phyloP scores from a whole-genome alignment of 2,113 vertebrate species.

The Phaethon lepturus region DNA sequence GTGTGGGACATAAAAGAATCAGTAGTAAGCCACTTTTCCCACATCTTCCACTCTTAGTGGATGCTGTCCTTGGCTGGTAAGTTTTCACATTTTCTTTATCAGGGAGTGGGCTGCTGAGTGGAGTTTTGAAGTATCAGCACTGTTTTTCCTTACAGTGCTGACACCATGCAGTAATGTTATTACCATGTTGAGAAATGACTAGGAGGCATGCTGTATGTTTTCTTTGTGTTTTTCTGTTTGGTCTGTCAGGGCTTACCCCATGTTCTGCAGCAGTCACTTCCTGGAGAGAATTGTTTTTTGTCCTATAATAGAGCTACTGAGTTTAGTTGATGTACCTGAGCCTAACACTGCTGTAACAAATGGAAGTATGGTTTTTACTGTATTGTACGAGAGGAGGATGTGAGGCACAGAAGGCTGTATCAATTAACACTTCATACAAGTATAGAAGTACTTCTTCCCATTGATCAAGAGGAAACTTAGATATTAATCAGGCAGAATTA shows the following conservation, averaged over 20 bases:
- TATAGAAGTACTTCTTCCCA: not conserved
- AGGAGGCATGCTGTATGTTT: not conserved
- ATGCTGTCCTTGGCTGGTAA: not conserved
- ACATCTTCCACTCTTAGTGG: not conserved
- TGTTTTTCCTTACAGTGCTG: constrained; percentile 31
- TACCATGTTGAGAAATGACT: not conserved
- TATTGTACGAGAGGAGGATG: not conserved
- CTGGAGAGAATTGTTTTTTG: not conserved
- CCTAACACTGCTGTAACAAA: not conserved
- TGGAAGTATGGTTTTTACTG: not conserved
- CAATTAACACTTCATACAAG: not conserved
- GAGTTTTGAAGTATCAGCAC: not conserved
- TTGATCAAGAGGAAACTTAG: not conserved
- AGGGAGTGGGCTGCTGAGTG: not conserved
- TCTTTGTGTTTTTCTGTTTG: not conserved
- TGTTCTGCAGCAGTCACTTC: not conserved
- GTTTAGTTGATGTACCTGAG: not conserved
- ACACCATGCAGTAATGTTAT: constrained; percentile 65
- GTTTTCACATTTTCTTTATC: not conserved
- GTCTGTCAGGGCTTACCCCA: not conserved
- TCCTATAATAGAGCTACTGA: not conserved
- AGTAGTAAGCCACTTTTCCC: not conserved
- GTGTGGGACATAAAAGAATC: not conserved
- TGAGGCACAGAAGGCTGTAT: not conserved
- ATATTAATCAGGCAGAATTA: not conserved